phyloP scores from a whole-genome alignment of 2,797 vertebrate genomes.

The Artibeus jamaicensis region DNA sequence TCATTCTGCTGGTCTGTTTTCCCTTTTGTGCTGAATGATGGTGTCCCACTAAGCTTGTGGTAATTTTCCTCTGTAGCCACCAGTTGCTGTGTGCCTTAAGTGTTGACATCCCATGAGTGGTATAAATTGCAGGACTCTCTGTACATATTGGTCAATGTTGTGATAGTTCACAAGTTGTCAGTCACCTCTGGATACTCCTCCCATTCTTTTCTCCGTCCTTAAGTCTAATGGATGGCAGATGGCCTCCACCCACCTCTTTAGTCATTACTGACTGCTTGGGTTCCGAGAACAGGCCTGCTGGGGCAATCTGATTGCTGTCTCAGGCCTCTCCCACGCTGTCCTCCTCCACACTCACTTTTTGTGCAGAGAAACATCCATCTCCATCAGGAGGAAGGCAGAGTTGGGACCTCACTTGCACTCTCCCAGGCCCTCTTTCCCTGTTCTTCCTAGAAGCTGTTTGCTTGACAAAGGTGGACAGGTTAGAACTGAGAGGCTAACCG shows the following conservation, averaged over 20 bases:
- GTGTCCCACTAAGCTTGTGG: not conserved
- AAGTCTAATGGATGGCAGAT: not conserved
- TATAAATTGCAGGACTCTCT: not conserved
- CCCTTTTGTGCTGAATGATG: not conserved
- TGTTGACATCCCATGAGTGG: no score
- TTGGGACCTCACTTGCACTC: not conserved
- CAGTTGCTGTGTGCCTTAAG: not conserved
- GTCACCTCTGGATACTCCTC: not conserved
- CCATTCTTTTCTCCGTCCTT: not conserved
- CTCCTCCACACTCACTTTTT: not conserved
- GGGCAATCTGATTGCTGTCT: not conserved
- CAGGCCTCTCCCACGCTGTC: not conserved
- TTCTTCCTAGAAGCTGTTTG: not conserved
- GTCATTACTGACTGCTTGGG: not conserved
- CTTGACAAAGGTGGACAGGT: not conserved
- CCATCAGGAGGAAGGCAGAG: not conserved
- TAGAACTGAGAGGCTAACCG: not conserved
- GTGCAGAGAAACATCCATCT: not conserved
- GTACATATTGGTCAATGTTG: not conserved
- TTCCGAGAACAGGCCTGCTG: not conserved
- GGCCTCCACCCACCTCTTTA: not conserved
- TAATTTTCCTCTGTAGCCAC: not conserved
- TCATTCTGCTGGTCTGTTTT: not conserved
- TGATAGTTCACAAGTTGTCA: not conserved
- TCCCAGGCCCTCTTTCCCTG: fast-evolving